Base-by-base conservation (phyloP, 2,113 vertebrate genomes). In the Dinomys branickii region DNA sequence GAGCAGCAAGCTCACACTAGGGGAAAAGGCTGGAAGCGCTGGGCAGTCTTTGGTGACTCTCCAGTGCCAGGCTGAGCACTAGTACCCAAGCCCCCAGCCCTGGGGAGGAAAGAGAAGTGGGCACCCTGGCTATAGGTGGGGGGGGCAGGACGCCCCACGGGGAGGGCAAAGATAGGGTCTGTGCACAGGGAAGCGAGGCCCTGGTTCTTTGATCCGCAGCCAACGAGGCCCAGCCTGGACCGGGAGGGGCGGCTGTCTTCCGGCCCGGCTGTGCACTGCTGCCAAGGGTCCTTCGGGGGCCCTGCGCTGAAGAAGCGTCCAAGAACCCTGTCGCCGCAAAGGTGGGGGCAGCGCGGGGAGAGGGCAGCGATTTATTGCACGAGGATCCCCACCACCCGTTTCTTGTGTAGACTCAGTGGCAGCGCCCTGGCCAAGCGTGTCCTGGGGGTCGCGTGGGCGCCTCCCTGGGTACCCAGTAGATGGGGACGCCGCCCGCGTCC, bases 121-220 rank as follows among this genome's bases (percentile, higher is more conserved):
- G 90, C 88, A 80, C 75, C 82, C 30, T 24, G 22, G 52, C 26
- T 6, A 20, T 88, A 92, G 56, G 85, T 63, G 91, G 80, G 75
- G 33, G 85, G 16, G 63, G 59, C 44, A 9, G 86, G 91, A 85
- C 90, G 35, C 47, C 97, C 95, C 52, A 75, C 96, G 65, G 94
- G 88, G 94, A 94, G 14, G 90, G 87, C 50, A 54, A 90, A 92
- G 96, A 97, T 97, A 97, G 96, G 63, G 97, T 97, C 97, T 97
- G 84, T 88, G 88, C 61, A 13, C 47, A 0, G 44, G 69, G 84
- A 94, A 80, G 90, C 87, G 58, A 63, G n/a, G 96, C 80, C 61
- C 30, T 13, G 85, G 85, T 88, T 82, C 97, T 98, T 97, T 98
- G 97, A 98, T 98, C 97, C 77, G 7, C 88, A 81, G 97, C 97